phyloP scores from a whole-genome alignment of 2,797 vertebrate genomes.

The Acanthurus tractus region DNA sequence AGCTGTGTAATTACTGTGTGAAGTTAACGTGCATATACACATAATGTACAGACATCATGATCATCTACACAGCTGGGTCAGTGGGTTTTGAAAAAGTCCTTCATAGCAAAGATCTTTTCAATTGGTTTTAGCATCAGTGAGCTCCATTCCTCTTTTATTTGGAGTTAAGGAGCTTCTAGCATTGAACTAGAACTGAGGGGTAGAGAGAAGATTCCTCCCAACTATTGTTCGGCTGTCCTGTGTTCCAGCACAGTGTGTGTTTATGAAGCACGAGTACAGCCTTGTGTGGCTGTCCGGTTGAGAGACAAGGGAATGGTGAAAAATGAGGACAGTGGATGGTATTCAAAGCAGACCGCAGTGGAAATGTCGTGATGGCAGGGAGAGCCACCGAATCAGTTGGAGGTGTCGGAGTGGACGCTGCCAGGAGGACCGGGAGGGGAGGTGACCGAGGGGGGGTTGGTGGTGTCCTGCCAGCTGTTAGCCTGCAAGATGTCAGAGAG shows the following conservation, averaged over 20 bases:
- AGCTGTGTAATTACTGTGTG: conserved; percentile 77
- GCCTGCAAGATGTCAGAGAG: conserved; percentile 76
- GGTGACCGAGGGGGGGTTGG: conserved; percentile 85
- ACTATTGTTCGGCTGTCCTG: conserved; percentile 72
- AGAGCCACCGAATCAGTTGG: conserved; percentile 83
- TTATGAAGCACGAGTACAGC: conserved; percentile 64
- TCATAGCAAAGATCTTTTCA: conserved; percentile 55
- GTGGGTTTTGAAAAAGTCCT: conserved; percentile 74
- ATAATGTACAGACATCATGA: conserved; percentile 80
- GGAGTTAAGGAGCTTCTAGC: conserved; percentile 52
- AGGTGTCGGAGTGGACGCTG: conserved; percentile 89
- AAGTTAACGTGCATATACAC: conserved; percentile 82
- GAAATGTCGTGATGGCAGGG: conserved; percentile 59
- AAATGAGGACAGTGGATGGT: not conserved
- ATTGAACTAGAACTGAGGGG: conserved; percentile 51
- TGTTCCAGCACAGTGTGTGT: conserved; percentile 77
- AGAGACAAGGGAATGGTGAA: conserved; percentile 39
- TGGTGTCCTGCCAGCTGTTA: conserved; percentile 91
- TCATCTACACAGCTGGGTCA: conserved; percentile 77
- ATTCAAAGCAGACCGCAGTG: conserved; percentile 52
- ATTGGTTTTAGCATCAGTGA: conserved; percentile 53
- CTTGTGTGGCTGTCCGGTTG: conserved; percentile 53
- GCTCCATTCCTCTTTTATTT: conserved; percentile 52
- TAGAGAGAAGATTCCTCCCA: conserved; percentile 54
- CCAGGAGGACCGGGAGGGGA: conserved; percentile 87